These are phyloP conservation scores for Eupithecia vulgata DNA, from an alignment of 2,888 invertebrate species.

Conservation along the genomic window DNA sequence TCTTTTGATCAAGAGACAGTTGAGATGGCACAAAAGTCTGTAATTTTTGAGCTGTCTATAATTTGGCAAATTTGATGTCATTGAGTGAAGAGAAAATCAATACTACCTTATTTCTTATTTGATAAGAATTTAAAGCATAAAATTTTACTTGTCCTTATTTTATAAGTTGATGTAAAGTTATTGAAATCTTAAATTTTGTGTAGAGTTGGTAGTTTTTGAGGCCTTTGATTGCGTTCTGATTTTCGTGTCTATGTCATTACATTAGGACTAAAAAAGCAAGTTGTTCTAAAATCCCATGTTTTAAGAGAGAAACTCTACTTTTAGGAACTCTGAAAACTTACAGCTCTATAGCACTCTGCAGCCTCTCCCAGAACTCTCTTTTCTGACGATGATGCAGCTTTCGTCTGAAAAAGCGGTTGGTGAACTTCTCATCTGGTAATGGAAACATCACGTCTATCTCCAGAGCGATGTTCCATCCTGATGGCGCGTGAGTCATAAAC, in stretches of 20 bases:
- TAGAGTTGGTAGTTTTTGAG: not conserved
- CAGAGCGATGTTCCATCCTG: constrained; percentile 82
- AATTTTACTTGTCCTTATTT: too few relatives aligned
- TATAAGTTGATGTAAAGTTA: too few relatives aligned
- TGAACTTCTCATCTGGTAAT: constrained; percentile 72
- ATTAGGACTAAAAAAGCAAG: too few relatives aligned
- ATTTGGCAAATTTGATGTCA: too few relatives aligned
- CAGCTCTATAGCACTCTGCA: constrained; percentile 75
- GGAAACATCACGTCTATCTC: constrained; percentile 85
- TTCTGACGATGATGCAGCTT: constrained; percentile 78
- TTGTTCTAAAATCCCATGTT: not conserved
- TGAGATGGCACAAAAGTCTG: not conserved
- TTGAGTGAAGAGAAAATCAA: too few relatives aligned
- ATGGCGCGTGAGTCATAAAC: constrained; percentile 81
- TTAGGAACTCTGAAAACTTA: constrained; percentile 47
- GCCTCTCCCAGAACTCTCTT: constrained; percentile 80
- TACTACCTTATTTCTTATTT: too few relatives aligned
- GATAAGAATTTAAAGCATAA: too few relatives aligned
- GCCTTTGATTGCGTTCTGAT: too few relatives aligned
- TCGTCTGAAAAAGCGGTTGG: constrained; percentile 57
- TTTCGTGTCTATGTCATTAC: too few relatives aligned
- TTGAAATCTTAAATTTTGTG: too few relatives aligned
- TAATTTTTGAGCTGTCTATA: too few relatives aligned
- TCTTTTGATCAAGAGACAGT: not conserved
- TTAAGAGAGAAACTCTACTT: not conserved